Percentiles rank a stretch among this genome's conserved stretches.
Evolutionary conservation across 2,888 invertebrate species (phyloP).

Genomic region (Plemyria rubiginata): DNA sequence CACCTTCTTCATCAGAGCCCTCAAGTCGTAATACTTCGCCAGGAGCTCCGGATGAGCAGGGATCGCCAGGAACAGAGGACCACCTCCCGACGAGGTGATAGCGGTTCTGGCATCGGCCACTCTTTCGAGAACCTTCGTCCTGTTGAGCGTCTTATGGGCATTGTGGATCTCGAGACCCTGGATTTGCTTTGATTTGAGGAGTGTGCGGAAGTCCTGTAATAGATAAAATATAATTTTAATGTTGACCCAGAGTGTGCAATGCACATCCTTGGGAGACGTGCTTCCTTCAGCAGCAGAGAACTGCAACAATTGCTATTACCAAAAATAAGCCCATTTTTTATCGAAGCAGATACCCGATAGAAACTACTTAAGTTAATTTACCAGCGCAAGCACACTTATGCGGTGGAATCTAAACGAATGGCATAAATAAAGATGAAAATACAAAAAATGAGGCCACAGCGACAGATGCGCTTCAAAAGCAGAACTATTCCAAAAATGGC

Average conservation of each 20-base stretch:
- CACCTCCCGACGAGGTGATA: slow-evolving; percentile 75
- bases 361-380: neutral
- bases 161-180: slow-evolving; percentile 85
- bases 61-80: slow-evolving; percentile 85
- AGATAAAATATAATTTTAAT: neutral
- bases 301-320: too few species aligned
- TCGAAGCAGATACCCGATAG: neutral
- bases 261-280: too few species aligned
- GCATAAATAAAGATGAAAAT: slow-evolving; percentile 15
- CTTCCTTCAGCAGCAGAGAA: too few species aligned
- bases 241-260: too few species aligned
- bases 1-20: slow-evolving; percentile 86
- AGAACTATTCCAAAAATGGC: slow-evolving; percentile 31
- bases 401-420: slow-evolving; percentile 8
- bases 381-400: neutral
- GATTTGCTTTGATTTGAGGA: slow-evolving; percentile 83
- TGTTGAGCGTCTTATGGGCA: slow-evolving; percentile 81
- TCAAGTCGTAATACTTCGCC: slow-evolving; percentile 89
- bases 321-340: neutral
- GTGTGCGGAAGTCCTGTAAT: slow-evolving; percentile 80
- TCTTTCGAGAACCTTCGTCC: slow-evolving; percentile 76
- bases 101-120: slow-evolving; percentile 75
- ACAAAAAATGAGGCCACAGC: slow-evolving; percentile 32
- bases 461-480: slow-evolving; percentile 28
- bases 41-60: slow-evolving; percentile 87